Conservation (phyloP, 2,797 vertebrate species). For the Esox lucius region DNA sequence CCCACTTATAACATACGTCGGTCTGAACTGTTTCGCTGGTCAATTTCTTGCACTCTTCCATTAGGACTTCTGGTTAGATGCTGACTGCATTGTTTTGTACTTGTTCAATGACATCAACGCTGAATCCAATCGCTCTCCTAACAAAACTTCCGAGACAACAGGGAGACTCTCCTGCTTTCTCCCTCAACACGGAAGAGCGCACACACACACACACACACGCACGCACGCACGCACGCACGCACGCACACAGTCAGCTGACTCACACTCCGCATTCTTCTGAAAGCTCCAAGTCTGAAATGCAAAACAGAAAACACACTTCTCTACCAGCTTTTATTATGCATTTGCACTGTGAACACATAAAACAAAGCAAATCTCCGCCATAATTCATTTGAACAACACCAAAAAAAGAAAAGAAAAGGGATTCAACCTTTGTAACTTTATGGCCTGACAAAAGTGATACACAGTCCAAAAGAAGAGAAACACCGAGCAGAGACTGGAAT, state of each 20-base stretch:
- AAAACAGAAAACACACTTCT: constrained; percentile 28
- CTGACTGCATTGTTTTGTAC: too few species aligned
- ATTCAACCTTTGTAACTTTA: constrained; percentile 33
- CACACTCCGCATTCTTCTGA: neutral
- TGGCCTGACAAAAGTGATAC: constrained; percentile 45
- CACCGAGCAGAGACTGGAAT: constrained; percentile 9
- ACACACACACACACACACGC: too few species aligned
- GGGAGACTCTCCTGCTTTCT: neutral
- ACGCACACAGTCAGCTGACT: neutral
- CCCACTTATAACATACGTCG: too few species aligned
- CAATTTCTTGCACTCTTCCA: too few species aligned
- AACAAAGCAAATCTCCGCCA: constrained; percentile 49
- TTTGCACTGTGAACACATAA: constrained; percentile 56
- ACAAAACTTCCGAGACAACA: neutral
- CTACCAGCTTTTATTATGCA: constrained; percentile 69
- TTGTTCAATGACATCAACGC: too few species aligned
- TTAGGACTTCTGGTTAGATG: too few species aligned
- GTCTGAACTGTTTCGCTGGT: too few species aligned
- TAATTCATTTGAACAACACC: constrained; percentile 52
- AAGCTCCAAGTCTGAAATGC: neutral
- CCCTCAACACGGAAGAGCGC: neutral
- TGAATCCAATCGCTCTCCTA: too few species aligned
- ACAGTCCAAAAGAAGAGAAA: neutral
- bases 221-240: too few species aligned
- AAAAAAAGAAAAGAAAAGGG: constrained; percentile 55